phyloP scores from a whole-genome alignment of 2,113 vertebrate species.

The Hylia prasina region DNA sequence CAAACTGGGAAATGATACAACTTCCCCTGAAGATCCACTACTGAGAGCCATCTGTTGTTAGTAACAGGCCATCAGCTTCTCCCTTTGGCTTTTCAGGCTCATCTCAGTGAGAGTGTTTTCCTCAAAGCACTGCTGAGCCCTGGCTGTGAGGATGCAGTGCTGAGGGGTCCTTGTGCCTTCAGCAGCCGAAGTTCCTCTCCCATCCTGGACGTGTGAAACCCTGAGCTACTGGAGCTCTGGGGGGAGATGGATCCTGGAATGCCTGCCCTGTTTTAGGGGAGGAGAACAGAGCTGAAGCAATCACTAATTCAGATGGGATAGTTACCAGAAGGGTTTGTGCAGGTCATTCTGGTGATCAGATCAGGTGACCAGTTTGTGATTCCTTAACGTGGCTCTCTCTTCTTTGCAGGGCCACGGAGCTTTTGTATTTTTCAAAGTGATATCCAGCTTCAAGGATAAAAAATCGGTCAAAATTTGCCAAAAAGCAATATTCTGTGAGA shows the following conservation, averaged over 20 bases:
- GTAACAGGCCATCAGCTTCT: background rate
- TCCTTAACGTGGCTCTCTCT: background rate
- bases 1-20: background rate
- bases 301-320: accelerated
- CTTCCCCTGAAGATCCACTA: background rate
- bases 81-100: background rate
- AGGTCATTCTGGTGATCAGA: background rate
- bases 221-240: background rate
- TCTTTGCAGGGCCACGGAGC: background rate
- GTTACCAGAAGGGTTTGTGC: background rate
- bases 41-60: background rate
- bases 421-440: background rate
- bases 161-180: background rate
- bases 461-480: background rate
- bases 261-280: background rate
- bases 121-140: background rate
- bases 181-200: background rate
- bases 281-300: background rate
- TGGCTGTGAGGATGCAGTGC: background rate
- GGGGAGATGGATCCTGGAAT: background rate
- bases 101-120: background rate
- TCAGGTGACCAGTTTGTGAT: background rate
- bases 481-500: background rate
- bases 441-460: background rate
- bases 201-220: background rate